Evolutionary conservation across 23 tunicate species (phyloP).

Genomic region (Halocynthia aurantium): DNA sequence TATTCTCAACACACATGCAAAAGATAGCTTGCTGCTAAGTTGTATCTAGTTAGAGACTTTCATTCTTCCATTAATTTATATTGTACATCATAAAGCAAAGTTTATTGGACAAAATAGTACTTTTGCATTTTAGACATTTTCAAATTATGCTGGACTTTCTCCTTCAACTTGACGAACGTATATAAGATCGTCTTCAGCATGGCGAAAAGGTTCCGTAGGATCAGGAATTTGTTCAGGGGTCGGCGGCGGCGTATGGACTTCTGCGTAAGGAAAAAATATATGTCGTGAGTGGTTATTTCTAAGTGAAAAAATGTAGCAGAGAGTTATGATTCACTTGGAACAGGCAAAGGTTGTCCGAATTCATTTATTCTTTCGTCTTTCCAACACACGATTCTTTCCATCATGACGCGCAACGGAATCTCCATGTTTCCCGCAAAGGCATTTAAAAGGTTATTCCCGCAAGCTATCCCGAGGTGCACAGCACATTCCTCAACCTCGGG

Average conservation of each 20-base stretch:
- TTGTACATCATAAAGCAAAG: not conserved
- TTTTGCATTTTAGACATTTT: no score
- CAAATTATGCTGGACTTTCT: no score
- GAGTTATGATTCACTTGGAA: not conserved
- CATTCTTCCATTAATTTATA: no score
- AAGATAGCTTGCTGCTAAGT: no score
- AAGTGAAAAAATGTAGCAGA: not conserved
- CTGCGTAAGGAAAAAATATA: not conserved
- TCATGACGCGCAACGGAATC: constrained; percentile 37
- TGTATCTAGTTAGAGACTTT: no score
- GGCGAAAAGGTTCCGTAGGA: constrained; percentile 50
- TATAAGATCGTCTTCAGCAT: constrained; percentile 1
- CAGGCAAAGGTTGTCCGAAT: constrained; percentile 43
- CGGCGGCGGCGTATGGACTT: constrained; percentile 24
- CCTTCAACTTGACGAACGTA: no score
- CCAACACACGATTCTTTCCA: constrained; percentile 61
- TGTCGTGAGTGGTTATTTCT: not conserved
- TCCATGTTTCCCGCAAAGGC: constrained; percentile 59
- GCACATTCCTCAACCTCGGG: constrained; percentile 26
- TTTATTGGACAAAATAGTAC: not conserved
- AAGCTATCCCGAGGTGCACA: constrained; percentile 55
- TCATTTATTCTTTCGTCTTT: constrained; percentile 46
- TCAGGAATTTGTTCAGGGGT: constrained; percentile 47
- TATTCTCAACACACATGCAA: no score
- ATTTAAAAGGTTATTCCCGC: constrained; percentile 51